Evolutionary conservation across 2,113 vertebrate species (phyloP).

Genomic region (Otis tarda): DNA sequence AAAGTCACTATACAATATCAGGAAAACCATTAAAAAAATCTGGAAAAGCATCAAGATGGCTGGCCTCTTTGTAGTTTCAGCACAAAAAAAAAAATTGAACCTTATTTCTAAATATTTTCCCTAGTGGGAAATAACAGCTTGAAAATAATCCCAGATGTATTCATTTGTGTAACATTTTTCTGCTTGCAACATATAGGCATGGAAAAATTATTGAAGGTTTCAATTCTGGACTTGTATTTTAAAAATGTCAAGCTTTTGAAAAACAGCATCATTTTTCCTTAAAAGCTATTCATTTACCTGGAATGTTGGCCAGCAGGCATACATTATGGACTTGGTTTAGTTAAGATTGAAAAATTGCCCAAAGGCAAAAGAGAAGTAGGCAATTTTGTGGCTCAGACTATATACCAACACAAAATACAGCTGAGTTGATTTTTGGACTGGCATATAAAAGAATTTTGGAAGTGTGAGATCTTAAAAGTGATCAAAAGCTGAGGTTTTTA

Average conservation of each 20-base stretch:
- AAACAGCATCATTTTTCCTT: constrained; percentile 81
- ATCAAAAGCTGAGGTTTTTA: constrained; percentile 5
- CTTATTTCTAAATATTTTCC: constrained; percentile 84
- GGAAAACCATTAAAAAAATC: constrained; percentile 80
- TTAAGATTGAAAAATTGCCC: constrained; percentile 78
- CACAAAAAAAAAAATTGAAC: constrained; percentile 61
- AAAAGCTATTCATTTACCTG: constrained; percentile 83
- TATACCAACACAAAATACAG: constrained; percentile 61
- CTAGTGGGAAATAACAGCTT: constrained; percentile 82
- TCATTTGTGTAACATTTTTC: constrained; percentile 80
- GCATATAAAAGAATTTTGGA: constrained; percentile 43
- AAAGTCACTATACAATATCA: constrained; percentile 83
- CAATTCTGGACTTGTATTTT: constrained; percentile 79
- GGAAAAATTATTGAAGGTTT: constrained; percentile 81
- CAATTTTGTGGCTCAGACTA: constrained; percentile 71
- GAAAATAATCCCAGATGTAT: constrained; percentile 88
- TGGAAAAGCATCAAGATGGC: constrained; percentile 82
- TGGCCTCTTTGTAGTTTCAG: constrained; percentile 81
- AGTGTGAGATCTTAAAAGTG: not conserved
- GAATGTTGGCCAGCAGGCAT: constrained; percentile 80
- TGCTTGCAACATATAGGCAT: constrained; percentile 78
- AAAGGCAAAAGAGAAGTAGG: constrained; percentile 68
- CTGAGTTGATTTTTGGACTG: constrained; percentile 45
- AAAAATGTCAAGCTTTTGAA: constrained; percentile 81
- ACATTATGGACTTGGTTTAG: constrained; percentile 80